phyloP scores from a whole-genome alignment of 2,797 vertebrate species.

The Tragopan temminckii region DNA sequence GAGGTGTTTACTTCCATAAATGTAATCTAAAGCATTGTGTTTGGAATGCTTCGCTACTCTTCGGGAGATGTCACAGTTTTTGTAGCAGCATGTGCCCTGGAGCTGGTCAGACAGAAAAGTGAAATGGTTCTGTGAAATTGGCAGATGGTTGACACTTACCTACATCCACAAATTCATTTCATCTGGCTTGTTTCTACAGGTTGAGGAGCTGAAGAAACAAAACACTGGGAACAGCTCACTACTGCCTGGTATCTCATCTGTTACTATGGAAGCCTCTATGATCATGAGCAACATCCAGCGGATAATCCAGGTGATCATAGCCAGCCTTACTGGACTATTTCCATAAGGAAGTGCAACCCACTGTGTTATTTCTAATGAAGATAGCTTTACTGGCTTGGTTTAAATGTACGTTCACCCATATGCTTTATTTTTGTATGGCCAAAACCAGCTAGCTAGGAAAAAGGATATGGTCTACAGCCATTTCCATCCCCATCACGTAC shows the following conservation, averaged over 20 bases:
- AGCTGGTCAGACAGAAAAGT: neutral
- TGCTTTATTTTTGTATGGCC: fast-evolving
- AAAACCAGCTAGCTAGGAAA: neutral
- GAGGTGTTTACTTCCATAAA: neutral
- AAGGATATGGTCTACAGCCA: fast-evolving
- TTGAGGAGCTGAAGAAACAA: constrained; percentile 91
- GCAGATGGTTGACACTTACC: neutral
- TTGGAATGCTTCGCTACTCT: neutral
- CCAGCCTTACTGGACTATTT: neutral
- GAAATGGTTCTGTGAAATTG: neutral
- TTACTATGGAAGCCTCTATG: constrained; percentile 96
- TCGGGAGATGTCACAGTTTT: neutral
- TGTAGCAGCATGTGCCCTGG: fast-evolving
- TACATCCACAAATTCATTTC: neutral
- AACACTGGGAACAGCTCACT: constrained; percentile 77
- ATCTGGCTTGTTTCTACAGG: constrained; percentile 74
- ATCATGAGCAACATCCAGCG: constrained; percentile 95
- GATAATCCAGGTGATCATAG: constrained; percentile 89
- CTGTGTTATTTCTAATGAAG: fast-evolving
- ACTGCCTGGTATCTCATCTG: constrained; percentile 84
- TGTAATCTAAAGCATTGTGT: fast-evolving
- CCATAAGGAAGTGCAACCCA: neutral
- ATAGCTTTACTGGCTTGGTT: neutral
- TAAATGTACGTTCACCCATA: fast-evolving
- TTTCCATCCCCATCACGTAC: neutral